A percentile compares a stretch with the other conserved stretches of the same genome.
These are phyloP conservation scores for Acanthaster planci DNA, from an alignment of 35 echinoderm and acorn worm genomes.

Conservation along the genomic window DNA sequence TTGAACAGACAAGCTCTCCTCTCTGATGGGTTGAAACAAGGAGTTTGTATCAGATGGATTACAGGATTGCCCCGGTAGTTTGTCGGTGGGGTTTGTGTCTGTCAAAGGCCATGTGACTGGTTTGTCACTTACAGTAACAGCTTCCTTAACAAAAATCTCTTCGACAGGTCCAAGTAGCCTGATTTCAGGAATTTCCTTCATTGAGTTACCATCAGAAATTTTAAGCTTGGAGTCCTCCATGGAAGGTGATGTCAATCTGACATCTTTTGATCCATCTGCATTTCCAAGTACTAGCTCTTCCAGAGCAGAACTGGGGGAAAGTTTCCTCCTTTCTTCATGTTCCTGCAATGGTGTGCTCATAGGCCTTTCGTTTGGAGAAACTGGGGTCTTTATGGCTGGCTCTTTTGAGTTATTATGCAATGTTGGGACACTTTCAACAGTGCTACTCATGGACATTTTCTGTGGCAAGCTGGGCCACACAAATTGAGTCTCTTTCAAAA, in stretches of 20 bases:
- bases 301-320: no score
- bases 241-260: background rate
- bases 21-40: constrained; percentile 19
- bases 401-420: no score
- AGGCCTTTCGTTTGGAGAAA: no score
- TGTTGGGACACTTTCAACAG: no score
- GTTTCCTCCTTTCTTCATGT: no score
- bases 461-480: no score
- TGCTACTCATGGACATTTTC: no score
- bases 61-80: background rate
- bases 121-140: constrained; percentile 3
- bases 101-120: constrained; percentile 33
- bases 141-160: constrained; percentile 6
- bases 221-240: background rate
- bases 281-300: no score
- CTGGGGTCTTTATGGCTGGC: no score
- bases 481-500: no score
- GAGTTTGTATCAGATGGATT: background rate
- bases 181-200: background rate
- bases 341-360: no score
- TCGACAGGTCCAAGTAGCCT: constrained; percentile 1
- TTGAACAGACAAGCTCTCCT: constrained; percentile 2
- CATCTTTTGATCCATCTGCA: no score
- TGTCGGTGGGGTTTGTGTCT: background rate
- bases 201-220: background rate